phyloP scores from a whole-genome alignment of 2,888 invertebrate genomes.

The Lithodes maja region DNA sequence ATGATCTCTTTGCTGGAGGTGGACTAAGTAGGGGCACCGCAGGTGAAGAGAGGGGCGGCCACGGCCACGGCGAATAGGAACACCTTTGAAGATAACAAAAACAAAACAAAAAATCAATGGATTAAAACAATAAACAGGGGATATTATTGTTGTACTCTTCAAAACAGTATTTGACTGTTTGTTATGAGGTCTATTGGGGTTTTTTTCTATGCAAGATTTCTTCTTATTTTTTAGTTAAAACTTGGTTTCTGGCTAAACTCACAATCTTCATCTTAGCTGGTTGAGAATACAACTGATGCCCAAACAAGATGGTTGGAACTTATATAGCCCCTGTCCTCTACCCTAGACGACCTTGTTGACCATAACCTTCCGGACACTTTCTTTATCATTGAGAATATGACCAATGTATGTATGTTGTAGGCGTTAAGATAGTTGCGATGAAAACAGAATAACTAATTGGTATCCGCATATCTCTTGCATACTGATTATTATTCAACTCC shows the following conservation, averaged over 20 bases:
- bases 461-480: too few species aligned
- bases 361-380: background rate
- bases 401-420: too few species aligned
- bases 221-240: too few species aligned
- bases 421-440: too few species aligned
- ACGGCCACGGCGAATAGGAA: slow-evolving; percentile 10
- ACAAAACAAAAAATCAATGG: background rate
- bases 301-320: background rate
- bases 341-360: slow-evolving; percentile 17
- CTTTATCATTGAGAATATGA: too few species aligned
- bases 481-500: too few species aligned
- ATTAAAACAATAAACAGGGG: background rate
- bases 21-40: slow-evolving; percentile 1
- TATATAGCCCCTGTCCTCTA: slow-evolving; percentile 35
- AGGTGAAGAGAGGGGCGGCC: slow-evolving; percentile 10
- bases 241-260: background rate
- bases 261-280: slow-evolving; percentile 34
- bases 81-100: background rate
- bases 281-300: background rate
- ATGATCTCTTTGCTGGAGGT: slow-evolving; percentile 15
- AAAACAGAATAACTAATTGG: too few species aligned
- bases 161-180: too few species aligned
- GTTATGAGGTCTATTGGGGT: too few species aligned
- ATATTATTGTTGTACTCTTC: background rate
- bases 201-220: background rate